Percentiles rank a stretch among this genome's conserved stretches.
These are phyloP conservation scores for Heliornis fulica DNA, from an alignment of 2,113 vertebrate genomes.

Conservation along the genomic window DNA sequence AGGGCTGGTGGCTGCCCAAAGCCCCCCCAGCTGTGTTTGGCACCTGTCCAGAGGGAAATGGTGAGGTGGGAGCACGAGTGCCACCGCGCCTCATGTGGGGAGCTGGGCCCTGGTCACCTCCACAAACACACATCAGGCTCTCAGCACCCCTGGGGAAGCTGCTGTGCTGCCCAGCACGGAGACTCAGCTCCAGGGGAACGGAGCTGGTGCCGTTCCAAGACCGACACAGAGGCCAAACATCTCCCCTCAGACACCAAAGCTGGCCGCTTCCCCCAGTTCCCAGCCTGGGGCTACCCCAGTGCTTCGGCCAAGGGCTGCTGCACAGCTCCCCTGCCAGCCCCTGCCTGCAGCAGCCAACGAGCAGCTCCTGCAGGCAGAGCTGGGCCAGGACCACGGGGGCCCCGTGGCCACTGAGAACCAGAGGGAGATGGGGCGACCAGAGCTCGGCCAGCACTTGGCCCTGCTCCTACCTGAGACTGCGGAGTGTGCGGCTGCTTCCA, in stretches of 20 bases:
- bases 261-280: neutral
- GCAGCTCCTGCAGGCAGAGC: no score
- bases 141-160: neutral
- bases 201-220: neutral
- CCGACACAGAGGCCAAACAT: neutral
- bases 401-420: no score
- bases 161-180: neutral
- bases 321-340: accelerated
- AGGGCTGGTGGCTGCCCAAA: accelerated
- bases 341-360: neutral
- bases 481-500: constrained; percentile 87
- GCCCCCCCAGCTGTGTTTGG: accelerated
- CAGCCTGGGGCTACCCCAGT: no score
- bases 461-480: constrained; percentile 84
- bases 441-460: accelerated
- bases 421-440: neutral
- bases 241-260: no score
- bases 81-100: accelerated
- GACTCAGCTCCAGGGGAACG: neutral
- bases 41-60: accelerated
- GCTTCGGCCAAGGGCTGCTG: neutral
- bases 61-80: accelerated
- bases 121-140: no score
- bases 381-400: no score
- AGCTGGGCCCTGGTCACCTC: accelerated